Evolutionary conservation across 2,797 vertebrate genomes (phyloP), one percentile per base, ranked within the genome.

Genomic region (Rousettus madagascariensis): DNA sequence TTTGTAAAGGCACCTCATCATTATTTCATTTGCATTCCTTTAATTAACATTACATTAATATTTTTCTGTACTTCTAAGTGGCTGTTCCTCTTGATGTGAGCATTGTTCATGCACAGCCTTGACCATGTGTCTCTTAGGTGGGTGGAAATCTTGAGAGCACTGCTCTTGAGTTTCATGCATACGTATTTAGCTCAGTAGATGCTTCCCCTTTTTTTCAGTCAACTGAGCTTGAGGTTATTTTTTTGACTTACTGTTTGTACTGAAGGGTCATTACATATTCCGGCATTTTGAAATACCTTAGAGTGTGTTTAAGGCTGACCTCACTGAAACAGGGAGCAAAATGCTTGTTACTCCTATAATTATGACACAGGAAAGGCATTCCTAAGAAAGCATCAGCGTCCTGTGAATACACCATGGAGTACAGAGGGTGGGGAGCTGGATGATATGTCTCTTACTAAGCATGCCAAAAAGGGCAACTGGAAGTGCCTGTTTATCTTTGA

Each of bases 261-360:
- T 28, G 63, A 88, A 93, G 49, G 69, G 49, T 38, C 85, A 69
- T 95, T 87, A 93, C 95, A 66, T 68, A 75, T 66, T 71, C 85
- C 74, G 85, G 68, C 57, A 68, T 96, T 96, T 95, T 83, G 95
- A 92, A 96, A 95, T 88, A 77, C 66, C 90, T 68, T 3, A 85
- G 55, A 79, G 28, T 78, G 38, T 83, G 79, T 93, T 93, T 86
- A 90, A 83, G 94, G 53, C 90, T 92, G 92, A 92, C 85, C 59
- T 97, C 92, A 96, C 53, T 97, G 90, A 87, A 87, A 86, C 63
- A 78, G 11, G 8, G 77, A 51, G 36, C 61, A 87, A 87, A 87
- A 77, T 55, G 28, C 41, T 88, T 65, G 41, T 78, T 65, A 74
- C 30, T 86, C 26, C 66, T 91, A 8, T 84, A 74, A 59, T 93